A percentile compares a stretch with the other conserved stretches of the same genome.
Conservation (phyloP, 2,888 invertebrate genomes). For the Sphaerophoria rueppellii region DNA sequence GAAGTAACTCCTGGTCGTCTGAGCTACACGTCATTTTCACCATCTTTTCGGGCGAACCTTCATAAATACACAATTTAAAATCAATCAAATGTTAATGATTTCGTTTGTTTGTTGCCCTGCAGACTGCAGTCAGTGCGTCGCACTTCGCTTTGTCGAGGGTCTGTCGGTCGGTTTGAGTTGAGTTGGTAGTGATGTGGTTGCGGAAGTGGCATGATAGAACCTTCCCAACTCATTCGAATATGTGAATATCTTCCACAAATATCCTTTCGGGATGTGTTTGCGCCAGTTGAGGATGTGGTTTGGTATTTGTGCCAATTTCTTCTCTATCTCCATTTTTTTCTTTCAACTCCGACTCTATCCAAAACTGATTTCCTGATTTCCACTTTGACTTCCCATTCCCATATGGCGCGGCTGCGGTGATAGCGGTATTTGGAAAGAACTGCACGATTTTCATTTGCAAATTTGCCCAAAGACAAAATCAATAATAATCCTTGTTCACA, state of each 20-base stretch:
- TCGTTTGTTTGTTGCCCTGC: slow-evolving; percentile 65
- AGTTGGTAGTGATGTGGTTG: no score
- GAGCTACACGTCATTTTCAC: no score
- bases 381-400: background rate
- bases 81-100: slow-evolving; percentile 73
- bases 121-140: slow-evolving; percentile 26
- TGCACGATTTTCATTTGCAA: slow-evolving; percentile 69
- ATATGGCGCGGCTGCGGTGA: no score
- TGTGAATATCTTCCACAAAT: slow-evolving; percentile 36
- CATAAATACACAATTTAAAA: slow-evolving; percentile 67
- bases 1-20: no score
- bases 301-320: slow-evolving; percentile 68
- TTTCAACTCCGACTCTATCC: background rate
- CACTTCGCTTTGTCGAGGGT: no score
- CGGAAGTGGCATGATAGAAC: no score
- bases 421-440: background rate
- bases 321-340: slow-evolving; percentile 31
- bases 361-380: slow-evolving; percentile 23
- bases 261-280: slow-evolving; percentile 55
- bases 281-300: slow-evolving; percentile 7
- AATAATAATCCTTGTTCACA: slow-evolving; percentile 58
- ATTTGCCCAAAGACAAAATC: slow-evolving; percentile 71
- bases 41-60: no score
- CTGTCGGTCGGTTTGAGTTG: no score
- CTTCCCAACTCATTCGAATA: background rate